Base-by-base conservation (phyloP, 2,888 invertebrate genomes). In the Mactromeris polynyma region DNA sequence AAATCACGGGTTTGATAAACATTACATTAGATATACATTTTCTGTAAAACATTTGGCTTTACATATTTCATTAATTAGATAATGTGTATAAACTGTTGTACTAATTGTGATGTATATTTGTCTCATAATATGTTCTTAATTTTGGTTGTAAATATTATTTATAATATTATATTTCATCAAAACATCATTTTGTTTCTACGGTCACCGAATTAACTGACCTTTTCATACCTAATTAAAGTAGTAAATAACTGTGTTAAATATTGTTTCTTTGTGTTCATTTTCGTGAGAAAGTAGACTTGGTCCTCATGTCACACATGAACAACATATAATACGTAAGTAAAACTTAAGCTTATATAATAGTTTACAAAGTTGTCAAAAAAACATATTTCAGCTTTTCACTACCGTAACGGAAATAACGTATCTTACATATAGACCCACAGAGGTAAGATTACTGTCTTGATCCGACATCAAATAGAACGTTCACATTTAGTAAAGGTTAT, bases 51-150 rank as follows among this genome's bases (percentile, higher is more conserved):
- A 64, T 64, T 64, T 64, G n/a, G 58, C 58, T 64, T 64, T 64
- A 64, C 26, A 64, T 64, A 64, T 64, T n/a, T 64, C 58, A 64
- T 64, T 9, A n/a, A 64, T 64, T 9, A n/a, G 26, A n/a, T 64
- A n/a, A 64, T 64, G n/a, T 64, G 58, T 64, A 64, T 64, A 64
- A 64, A 64, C 0, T 64, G 58, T 64, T 64, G 58, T 64, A 64
- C 11, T 26, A n/a, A 64, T n/a, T 64, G 26, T 64, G 58, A 64
- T 64, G 58, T 64, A 64, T 26, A 64, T 64, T 64, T 64, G 58
- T 26, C 7, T 64, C 3, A 64, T 64, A 9, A 26, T n/a, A 64
- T 64, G n/a, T 26, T 26, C 11, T 64, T 9, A 26, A 26, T 26
- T 46, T 46, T n/a, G 58, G 26, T 64, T 64, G 58, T 64, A 64